Percentiles rank a stretch among this genome's conserved stretches.
Conservation (phyloP, 2,797 vertebrate species). For the Sternotherus odoratus region DNA sequence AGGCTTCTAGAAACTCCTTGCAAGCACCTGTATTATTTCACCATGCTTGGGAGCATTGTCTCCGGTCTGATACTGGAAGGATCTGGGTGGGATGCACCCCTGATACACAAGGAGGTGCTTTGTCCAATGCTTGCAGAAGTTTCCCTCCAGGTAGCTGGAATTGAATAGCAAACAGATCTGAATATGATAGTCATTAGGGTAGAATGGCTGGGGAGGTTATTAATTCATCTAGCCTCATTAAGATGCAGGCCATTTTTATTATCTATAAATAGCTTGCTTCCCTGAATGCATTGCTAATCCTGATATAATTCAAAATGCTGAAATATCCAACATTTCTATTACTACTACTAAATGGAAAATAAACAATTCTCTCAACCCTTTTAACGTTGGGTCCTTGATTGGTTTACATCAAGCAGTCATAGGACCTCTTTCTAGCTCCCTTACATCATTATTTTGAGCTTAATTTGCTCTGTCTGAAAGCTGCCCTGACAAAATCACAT, state of each 20-base stretch:
- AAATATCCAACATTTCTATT: constrained; percentile 22
- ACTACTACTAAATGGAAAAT: constrained; percentile 9
- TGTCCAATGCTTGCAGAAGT: neutral
- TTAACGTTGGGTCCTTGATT: neutral
- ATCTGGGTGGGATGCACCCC: neutral
- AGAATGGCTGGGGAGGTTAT: neutral
- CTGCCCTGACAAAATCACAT: neutral
- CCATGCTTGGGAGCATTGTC: too few species aligned
- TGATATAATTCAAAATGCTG: constrained; percentile 25
- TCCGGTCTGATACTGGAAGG: neutral
- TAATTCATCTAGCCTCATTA: neutral
- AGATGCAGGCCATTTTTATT: constrained; percentile 1
- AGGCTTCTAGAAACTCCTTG: neutral
- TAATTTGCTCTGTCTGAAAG: neutral
- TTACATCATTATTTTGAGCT: neutral
- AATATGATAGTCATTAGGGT: neutral
- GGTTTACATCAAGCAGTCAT: neutral
- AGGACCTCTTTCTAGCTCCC: neutral
- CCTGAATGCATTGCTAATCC: neutral
- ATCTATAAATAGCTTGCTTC: neutral
- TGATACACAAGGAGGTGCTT: neutral
- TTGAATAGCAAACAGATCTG: neutral
- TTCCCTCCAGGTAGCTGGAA: neutral
- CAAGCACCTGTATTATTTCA: neutral
- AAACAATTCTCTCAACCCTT: neutral